Evolutionary conservation across 2,113 vertebrate genomes (phyloP).

Genomic region (Pavo muticus): DNA sequence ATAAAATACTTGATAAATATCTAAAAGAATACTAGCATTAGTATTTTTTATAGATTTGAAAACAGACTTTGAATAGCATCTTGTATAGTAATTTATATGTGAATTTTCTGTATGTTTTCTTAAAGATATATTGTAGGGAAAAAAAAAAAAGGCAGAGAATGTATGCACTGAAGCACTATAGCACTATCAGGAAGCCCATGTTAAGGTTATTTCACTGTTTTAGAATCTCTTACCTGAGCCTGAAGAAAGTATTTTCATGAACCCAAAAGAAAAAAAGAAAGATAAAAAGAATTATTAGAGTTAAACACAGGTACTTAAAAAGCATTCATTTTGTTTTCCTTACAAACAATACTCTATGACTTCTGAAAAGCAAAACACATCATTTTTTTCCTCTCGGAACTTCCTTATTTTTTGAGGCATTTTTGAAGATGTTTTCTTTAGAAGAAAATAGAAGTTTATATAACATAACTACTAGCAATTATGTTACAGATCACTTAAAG

Average conservation of each 20-base stretch:
- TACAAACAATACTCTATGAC: background rate
- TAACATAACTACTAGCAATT: background rate
- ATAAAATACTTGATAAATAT: background rate
- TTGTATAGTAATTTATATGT: background rate
- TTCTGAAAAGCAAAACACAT: background rate
- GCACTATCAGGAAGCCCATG: background rate
- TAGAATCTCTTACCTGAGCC: constrained; percentile 80
- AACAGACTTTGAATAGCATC: background rate
- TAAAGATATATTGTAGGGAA: background rate
- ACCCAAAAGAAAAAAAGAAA: background rate
- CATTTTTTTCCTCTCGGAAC: background rate
- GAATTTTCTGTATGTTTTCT: background rate
- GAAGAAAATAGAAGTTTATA: background rate
- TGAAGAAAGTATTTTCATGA: constrained; percentile 56
- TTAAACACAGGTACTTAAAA: background rate
- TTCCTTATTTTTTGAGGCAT: background rate
- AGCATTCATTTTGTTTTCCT: background rate
- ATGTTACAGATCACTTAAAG: too few relatives aligned
- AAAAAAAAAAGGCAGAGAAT: background rate
- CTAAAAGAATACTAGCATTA: background rate
- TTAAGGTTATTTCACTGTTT: background rate
- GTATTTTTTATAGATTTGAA: background rate
- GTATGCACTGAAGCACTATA: background rate
- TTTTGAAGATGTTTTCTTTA: background rate
- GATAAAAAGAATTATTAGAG: constrained; percentile 24